Base-by-base conservation (phyloP, 1,140 invertebrate genomes). In the Tetraneura akinire region DNA sequence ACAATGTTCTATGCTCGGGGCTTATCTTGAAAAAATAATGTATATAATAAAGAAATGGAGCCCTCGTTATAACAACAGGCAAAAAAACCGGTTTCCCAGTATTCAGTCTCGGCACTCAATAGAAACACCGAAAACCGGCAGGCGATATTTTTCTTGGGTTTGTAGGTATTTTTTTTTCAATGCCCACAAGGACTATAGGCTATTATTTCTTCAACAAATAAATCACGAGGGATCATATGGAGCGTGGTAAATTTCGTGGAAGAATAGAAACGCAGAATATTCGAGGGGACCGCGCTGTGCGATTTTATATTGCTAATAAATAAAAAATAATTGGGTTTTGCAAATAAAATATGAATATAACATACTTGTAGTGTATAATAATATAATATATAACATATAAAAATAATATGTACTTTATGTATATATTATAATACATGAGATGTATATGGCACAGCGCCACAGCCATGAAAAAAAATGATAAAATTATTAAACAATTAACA, bases 161-260 rank as follows among this genome's bases (percentile, higher is more conserved):
- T 78, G 74, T 26, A 78, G 55, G 21, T 62, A 60, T 78, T 78
- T 78, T 62, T 74, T 78, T 60, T 78, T 60, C 37, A 42, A 23
- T 29, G 9, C 23, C 8, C 37, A 26, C 18, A 11, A 78, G 53
- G 51, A 78, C 74, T 62, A 76, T 55, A 74, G 71, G 29, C 71
- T 76, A 78, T 78, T 78, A 78, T 78, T 78, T 78, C 55, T 60
- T 60, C 55, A 51, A 62, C 74, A 62, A 78, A 78, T 78, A 78
- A 78, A 78, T 78, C 74, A 78, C 74, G 53, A 78, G 55, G 74
- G 74, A 78, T 78, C 74, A 62, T 78, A 78, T 62, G 74, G 74
- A 78, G 74, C 74, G 74, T 78, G 74, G 74, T 78, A 78, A 78
- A 78, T 78, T 78, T 78, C 23, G n/a, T 78, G 55, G 55, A 60